phyloP scores from a whole-genome alignment of 2,797 vertebrate genomes.

The Somateria mollissima region DNA sequence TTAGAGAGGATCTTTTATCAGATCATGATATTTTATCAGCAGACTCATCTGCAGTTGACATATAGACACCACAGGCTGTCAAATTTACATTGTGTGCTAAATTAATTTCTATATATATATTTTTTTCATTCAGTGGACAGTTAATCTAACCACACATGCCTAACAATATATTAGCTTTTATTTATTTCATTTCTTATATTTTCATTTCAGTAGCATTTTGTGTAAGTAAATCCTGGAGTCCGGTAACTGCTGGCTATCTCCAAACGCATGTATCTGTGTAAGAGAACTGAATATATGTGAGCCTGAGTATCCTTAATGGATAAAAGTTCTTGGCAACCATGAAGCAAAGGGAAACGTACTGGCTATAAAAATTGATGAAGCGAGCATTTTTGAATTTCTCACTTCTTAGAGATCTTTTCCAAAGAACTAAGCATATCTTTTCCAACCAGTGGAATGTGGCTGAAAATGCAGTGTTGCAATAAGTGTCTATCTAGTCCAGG shows the following conservation, averaged over 20 bases:
- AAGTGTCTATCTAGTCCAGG: neutral
- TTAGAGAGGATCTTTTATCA: neutral
- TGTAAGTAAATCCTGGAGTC: neutral
- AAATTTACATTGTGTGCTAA: neutral
- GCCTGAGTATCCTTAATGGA: neutral
- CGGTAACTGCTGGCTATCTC: accelerated
- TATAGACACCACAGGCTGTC: neutral
- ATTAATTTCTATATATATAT: neutral
- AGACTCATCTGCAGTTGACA: neutral
- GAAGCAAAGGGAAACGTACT: neutral
- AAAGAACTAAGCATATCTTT: neutral
- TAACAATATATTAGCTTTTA: neutral
- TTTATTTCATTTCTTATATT: neutral
- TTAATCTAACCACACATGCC: neutral
- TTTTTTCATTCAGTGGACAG: neutral
- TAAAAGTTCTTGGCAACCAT: constrained; percentile 7
- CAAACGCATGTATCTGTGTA: neutral
- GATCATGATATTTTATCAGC: neutral
- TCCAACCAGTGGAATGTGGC: neutral
- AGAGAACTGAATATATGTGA: neutral
- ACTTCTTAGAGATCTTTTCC: neutral
- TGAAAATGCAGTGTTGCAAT: neutral
- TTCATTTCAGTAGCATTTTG: neutral
- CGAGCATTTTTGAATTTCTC: neutral
- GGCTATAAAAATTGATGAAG: neutral